phyloP scores from a whole-genome alignment of 2,797 vertebrate genomes.

The Notamacropus eugenii region DNA sequence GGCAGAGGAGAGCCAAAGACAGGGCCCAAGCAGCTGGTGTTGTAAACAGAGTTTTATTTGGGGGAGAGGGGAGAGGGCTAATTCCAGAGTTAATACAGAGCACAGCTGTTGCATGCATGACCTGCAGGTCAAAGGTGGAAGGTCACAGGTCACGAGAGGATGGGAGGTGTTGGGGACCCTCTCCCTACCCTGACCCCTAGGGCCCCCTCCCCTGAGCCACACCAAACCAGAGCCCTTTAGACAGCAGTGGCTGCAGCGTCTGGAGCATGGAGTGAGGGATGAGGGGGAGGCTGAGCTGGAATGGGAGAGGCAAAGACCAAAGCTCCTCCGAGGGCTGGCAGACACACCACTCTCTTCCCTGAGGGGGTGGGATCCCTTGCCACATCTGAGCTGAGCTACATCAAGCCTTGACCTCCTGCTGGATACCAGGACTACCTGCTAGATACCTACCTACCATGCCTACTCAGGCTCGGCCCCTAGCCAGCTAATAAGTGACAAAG shows the following conservation, averaged over 20 bases:
- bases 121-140: slow-evolving; percentile 73
- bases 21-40: slow-evolving; percentile 69
- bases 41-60: slow-evolving; percentile 87
- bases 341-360: not conserved
- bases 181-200: slow-evolving; percentile 53
- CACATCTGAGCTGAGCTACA: slow-evolving; percentile 29
- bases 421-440: not conserved
- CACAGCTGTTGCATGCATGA: slow-evolving; percentile 84
- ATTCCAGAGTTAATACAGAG: slow-evolving; percentile 79
- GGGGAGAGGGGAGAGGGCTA: slow-evolving; percentile 62
- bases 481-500: not conserved
- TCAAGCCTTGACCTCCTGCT: slow-evolving; percentile 20
- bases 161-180: slow-evolving; percentile 53
- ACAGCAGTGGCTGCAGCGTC: slow-evolving; percentile 11
- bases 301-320: not conserved
- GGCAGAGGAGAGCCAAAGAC: slow-evolving; percentile 50
- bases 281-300: not conserved
- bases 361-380: not conserved
- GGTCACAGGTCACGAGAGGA: slow-evolving; percentile 64
- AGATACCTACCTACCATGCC: not conserved
- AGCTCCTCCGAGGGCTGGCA: not conserved
- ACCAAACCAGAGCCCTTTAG: slow-evolving; percentile 61
- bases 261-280: not conserved
- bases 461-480: not conserved
- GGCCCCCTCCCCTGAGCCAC: not conserved